Base-by-base conservation (phyloP, 2,113 vertebrate species). In the Phalacrocorax pelagicus region DNA sequence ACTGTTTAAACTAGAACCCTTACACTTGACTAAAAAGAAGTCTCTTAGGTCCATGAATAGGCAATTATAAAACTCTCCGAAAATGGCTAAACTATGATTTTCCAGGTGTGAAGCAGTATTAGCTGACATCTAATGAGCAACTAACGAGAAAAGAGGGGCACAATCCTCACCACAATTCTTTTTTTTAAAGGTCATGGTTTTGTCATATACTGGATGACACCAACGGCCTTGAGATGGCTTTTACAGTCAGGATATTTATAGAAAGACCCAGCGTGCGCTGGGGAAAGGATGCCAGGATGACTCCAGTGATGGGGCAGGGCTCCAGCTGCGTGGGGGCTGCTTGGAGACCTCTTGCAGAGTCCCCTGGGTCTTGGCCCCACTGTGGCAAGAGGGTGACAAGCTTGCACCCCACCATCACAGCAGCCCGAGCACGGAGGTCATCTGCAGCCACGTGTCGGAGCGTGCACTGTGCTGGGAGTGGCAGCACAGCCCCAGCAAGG, bases 241-340 rank as follows among this genome's bases (percentile, higher is more conserved):
- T 1, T 27, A 27, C 20, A 34, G 34, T 26, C 22, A 0, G 44
- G 42, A 15, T 36, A 8, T 29, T 71, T 8, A 8, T 1, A 61
- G 67, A 9, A 58, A 15, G 15, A 52, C 2, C 7, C 0, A 0
- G 34, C 3, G 1, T 3, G 2, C 0, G 4, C n/a, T 6, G 8
- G 57, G 47, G 84, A 22, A 51, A 30, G 83, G 75, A 40, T 44
- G 23, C 54, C 2, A 10, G 46, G 46, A 13, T 54, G 46, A 5
- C 6, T 40, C 30, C 38, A 5, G 81, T 1, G 34, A 4, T 4
- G 49, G 49, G 14, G 8, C 71, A 55, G 62, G 15, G 57, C 65
- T 92, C 36, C 5, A 5, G 54, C 66, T 61, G 58, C 2, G 0
- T 0, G 1, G 38, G 38, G 5, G 32, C 15, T 86, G 52, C 49